Evolutionary conservation across 1,140 invertebrate genomes (phyloP), one percentile per base, ranked within the genome.

Genomic region (Theocolax elegans): DNA sequence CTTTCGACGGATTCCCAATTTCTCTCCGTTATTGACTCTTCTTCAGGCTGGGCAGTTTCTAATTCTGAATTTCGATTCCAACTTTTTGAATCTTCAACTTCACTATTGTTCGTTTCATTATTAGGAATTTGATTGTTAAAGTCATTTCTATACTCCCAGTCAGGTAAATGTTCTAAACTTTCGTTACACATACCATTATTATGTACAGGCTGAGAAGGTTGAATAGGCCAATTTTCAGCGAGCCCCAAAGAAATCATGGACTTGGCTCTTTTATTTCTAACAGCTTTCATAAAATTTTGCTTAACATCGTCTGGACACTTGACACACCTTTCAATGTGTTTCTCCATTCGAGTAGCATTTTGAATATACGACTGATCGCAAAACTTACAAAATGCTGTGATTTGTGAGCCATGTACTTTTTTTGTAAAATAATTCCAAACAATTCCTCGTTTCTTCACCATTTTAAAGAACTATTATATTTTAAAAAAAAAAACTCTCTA

Each of bases 381-480:
- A 56, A 80, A 84, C 68, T 84, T 84, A 44, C 80, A 83, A 64
- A 80, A 82, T 3, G 78, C 80, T 19, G 79, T 80, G 3, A 82
- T 79, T 51, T 82, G 77, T n/a, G 77, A 74, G 8, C 79, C 81
- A 54, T 80, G 76, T 8, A 82, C 75, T 69, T 83, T 83, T 66
- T 83, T 82, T 27, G 78, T 75, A 19, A 80, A 83, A 49, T 81
- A 82, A 54, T 80, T 80, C 80, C 81, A 83, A 21, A 84, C 80
- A 9, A 81, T 77, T 63, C 79, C 80, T 2, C 74, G 73, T 72
- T 82, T 82, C 54, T 82, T 83, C 46, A 81, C 79, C 81, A 84
- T 83, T 29, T 63, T 75, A 23, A n/a, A 12, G 53, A 35, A 10
- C 15, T 44, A 3, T 59, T 65, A 17, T 65, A 9, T 35, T 21